Conservation (phyloP, 1,140 invertebrate genomes). For the Sarcophaga bullata region DNA sequence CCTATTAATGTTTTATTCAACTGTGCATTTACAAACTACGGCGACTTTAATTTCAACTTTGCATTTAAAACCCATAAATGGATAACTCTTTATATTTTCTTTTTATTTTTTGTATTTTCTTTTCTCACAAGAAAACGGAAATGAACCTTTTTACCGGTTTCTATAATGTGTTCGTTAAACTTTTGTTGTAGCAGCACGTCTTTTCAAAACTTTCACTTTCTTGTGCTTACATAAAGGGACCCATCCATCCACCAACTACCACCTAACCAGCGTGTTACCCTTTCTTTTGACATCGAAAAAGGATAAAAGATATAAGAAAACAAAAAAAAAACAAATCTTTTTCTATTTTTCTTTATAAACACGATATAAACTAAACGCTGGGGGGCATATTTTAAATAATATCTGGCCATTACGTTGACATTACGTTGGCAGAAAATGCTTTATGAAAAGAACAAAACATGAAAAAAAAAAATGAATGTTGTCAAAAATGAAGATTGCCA, state of each 20-base stretch:
- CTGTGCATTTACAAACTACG: too few species aligned
- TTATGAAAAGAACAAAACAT: background rate
- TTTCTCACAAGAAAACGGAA: background rate
- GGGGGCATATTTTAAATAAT: constrained; percentile 1
- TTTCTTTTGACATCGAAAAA: background rate
- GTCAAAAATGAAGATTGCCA: too few species aligned
- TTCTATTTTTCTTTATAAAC: background rate
- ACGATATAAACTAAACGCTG: background rate
- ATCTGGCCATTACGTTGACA: background rate
- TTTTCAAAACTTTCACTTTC: background rate
- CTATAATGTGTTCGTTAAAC: background rate
- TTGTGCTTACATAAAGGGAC: too few species aligned
- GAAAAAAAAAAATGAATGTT: background rate
- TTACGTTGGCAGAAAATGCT: background rate
- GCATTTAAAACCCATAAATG: too few species aligned
- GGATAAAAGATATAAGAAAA: background rate
- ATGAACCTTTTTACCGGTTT: constrained; percentile 18
- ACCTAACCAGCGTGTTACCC: background rate
- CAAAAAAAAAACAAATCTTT: too few species aligned
- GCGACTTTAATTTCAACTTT: too few species aligned
- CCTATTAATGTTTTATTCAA: too few species aligned
- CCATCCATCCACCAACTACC: too few species aligned
- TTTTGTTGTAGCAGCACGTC: background rate
- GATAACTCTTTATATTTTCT: background rate
- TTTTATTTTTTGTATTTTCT: background rate